Evolutionary conservation across 2,888 invertebrate genomes (phyloP).

Genomic region (Macaria liturata): DNA sequence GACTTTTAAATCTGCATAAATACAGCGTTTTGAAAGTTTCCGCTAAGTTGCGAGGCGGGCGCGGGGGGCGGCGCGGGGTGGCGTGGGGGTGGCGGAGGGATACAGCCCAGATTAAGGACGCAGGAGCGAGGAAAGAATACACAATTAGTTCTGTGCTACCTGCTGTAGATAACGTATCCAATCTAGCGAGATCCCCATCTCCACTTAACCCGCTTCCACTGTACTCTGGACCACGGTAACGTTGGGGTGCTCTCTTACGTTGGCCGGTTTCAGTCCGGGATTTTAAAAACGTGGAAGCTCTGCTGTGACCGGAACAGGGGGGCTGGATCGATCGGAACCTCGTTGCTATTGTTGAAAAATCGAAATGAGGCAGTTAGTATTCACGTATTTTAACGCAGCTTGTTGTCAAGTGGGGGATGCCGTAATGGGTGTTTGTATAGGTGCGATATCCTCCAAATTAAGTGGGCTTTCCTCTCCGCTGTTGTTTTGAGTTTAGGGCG

Average conservation of each 20-base stretch:
- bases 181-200: conserved; percentile 52
- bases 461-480: conserved; percentile 35
- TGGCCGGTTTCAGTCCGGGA: conserved; percentile 65
- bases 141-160: conserved; percentile 81
- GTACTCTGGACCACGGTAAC: conserved; percentile 26
- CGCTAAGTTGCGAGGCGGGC: conserved; percentile 71
- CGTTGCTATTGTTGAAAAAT: conserved; percentile 76
- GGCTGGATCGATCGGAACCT: conserved; percentile 74
- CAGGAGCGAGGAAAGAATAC: conserved; percentile 82
- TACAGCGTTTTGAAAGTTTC: conserved; percentile 75
- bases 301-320: conserved; percentile 76
- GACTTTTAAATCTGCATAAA: conserved; percentile 64
- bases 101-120: conserved; percentile 79
- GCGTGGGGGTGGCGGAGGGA: conserved; percentile 51
- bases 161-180: conserved; percentile 77
- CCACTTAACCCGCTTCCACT: conserved; percentile 35
- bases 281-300: conserved; percentile 74
- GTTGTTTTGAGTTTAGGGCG: conserved; percentile 28
- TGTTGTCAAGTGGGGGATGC: conserved; percentile 43
- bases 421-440: conserved; percentile 39
- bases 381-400: conserved; percentile 56
- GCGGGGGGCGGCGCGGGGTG: conserved; percentile 46
- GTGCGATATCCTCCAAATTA: conserved; percentile 39
- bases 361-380: conserved; percentile 79
- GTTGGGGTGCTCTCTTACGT: conserved; percentile 48